Percentiles rank a stretch among this genome's conserved stretches.
These are phyloP conservation scores for Mythimna lalbum DNA, from an alignment of 2,888 invertebrate genomes.

Conservation along the genomic window DNA sequence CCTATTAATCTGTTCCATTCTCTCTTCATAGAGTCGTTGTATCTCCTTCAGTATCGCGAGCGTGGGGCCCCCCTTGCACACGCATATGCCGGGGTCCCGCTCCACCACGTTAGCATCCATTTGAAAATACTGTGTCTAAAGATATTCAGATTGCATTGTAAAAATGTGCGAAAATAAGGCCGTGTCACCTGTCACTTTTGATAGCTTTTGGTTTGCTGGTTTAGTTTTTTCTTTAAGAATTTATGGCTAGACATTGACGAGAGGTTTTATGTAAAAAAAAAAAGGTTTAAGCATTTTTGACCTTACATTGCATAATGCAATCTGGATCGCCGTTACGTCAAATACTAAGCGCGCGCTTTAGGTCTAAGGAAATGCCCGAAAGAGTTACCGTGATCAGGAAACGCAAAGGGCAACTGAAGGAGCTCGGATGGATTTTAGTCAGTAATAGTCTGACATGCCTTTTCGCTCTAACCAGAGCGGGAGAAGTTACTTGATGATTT, in stretches of 20 bases:
- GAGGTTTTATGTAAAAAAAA: conserved; percentile 11
- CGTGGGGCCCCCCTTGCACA: conserved; percentile 72
- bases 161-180: conserved; percentile 46
- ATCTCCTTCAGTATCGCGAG: conserved; percentile 91
- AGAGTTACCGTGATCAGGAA: too few species aligned
- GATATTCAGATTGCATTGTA: conserved; percentile 50
- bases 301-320: background rate
- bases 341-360: too few species aligned
- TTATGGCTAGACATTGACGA: background rate
- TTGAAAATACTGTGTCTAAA: conserved; percentile 22
- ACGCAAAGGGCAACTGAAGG: too few species aligned
- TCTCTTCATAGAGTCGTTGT: conserved; percentile 91
- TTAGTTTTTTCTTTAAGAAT: conserved; percentile 7
- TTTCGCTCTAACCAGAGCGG: too few species aligned
- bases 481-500: too few species aligned
- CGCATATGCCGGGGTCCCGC: conserved; percentile 69
- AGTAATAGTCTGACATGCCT: too few species aligned
- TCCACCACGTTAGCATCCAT: conserved; percentile 75
- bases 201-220: background rate
- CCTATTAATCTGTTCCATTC: conserved; percentile 90
- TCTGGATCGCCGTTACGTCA: background rate
- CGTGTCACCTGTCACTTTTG: conserved; percentile 57
- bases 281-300: background rate
- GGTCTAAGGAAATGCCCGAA: too few species aligned
- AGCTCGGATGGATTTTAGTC: too few species aligned